A percentile compares a stretch with the other conserved stretches of the same genome.
Evolutionary conservation across 2,888 invertebrate genomes (phyloP).

Genomic region (Rhyacophila evoluta): DNA sequence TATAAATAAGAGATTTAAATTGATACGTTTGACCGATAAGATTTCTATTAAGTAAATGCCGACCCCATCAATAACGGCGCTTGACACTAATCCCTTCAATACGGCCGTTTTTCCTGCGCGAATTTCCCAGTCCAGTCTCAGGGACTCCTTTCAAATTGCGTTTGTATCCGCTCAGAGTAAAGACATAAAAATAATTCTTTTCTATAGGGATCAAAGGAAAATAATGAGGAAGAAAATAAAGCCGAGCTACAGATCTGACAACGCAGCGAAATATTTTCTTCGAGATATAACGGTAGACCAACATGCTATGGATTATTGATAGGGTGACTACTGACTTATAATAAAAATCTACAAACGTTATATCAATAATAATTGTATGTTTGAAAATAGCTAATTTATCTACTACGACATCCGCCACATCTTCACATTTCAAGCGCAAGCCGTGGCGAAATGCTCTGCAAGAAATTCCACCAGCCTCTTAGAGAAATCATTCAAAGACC

Average conservation of each 20-base stretch:
- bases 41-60: background rate
- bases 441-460: no score
- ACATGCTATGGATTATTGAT: background rate
- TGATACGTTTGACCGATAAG: background rate
- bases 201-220: background rate
- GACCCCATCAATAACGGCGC: background rate
- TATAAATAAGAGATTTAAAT: no score
- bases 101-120: background rate
- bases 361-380: background rate
- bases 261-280: conserved; percentile 13
- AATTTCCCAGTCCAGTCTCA: background rate
- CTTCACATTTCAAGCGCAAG: no score
- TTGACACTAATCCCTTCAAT: background rate
- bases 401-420: no score
- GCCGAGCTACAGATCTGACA: background rate
- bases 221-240: conserved; percentile 1
- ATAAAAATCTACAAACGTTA: background rate
- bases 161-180: background rate
- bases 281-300: background rate
- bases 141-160: background rate
- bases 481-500: no score
- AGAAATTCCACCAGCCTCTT: no score
- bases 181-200: background rate
- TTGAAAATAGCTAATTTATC: no score
- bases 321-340: background rate